Percentiles rank a stretch among this genome's conserved stretches.
phyloP scores from a whole-genome alignment of 2,888 invertebrate genomes.

The Xanthorhoe designata region DNA sequence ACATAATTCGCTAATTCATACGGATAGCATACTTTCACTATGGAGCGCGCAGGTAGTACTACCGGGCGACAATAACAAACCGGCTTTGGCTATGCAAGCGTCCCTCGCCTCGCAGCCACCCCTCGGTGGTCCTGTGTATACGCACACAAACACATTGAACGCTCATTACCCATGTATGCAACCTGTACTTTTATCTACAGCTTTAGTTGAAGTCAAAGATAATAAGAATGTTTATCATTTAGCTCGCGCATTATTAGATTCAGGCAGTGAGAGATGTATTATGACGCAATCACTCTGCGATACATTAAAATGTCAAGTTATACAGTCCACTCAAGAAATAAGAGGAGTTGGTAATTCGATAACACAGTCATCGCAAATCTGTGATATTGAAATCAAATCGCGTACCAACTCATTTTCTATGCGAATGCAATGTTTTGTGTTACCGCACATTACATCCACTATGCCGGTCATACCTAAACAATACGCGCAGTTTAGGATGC shows the following conservation, averaged over 20 bases:
- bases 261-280: neutral
- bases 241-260: neutral
- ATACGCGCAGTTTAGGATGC: neutral
- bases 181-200: neutral
- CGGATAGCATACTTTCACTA: neutral
- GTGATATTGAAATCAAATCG: neutral
- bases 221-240: neutral
- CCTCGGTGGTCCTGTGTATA: neutral
- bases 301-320: neutral
- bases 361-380: neutral
- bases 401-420: neutral
- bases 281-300: neutral
- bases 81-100: too few species aligned
- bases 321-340: neutral
- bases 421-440: neutral
- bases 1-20: neutral
- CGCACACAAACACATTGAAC: neutral
- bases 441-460: neutral
- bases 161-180: neutral
- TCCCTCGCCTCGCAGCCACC: too few species aligned
- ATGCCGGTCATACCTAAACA: neutral
- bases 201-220: neutral
- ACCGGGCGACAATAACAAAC: too few species aligned
- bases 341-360: neutral
- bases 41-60: too few species aligned